Conservation (phyloP, 2,797 vertebrate genomes). For the Phoebastria nigripes region DNA sequence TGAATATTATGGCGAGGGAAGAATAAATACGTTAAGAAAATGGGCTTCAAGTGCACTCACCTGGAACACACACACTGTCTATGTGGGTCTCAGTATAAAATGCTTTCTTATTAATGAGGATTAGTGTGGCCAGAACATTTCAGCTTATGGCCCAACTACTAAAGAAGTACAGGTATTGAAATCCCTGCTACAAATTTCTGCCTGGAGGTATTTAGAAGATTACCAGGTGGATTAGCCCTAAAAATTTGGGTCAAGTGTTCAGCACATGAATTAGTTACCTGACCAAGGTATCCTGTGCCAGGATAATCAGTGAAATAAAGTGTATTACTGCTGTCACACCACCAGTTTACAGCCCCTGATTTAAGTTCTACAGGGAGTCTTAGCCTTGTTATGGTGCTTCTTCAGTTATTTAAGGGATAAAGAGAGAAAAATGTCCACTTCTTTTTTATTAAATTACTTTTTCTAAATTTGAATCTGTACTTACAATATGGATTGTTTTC, state of each 20-base stretch:
- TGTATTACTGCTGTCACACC: background rate
- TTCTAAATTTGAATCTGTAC: background rate
- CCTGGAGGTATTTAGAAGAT: conserved; percentile 37
- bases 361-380: background rate
- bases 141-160: background rate
- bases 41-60: background rate
- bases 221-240: conserved; percentile 13
- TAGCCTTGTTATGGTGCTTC: background rate
- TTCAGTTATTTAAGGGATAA: background rate
- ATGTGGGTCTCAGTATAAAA: background rate
- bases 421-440: background rate
- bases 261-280: background rate
- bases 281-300: background rate
- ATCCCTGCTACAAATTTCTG: conserved; percentile 7
- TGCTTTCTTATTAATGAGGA: conserved; percentile 25
- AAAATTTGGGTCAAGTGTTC: conserved; percentile 24
- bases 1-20: background rate
- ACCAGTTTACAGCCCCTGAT: background rate
- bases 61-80: background rate
- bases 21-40: background rate
- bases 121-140: conserved; percentile 29
- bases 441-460: background rate
- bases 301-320: conserved; percentile 42
- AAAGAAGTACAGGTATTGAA: conserved; percentile 8
- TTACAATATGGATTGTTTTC: background rate